Conservation (phyloP, 2,888 invertebrate genomes). For the Hemicrepidius hirtus region DNA sequence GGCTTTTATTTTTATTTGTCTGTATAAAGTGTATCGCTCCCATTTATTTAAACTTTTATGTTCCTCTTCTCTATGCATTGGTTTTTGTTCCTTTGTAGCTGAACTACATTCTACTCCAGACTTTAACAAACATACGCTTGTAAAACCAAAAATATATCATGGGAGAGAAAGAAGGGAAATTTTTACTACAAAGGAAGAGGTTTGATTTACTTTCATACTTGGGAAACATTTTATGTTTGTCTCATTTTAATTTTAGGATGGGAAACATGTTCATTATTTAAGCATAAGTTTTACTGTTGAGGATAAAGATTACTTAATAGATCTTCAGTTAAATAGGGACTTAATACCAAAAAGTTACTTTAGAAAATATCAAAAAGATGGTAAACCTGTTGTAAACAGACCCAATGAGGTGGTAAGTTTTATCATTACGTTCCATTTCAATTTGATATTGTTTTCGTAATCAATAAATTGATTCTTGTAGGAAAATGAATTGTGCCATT, state of each 20-base stretch:
- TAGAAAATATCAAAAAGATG: slow-evolving; percentile 76
- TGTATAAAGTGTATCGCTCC: too few relatives aligned
- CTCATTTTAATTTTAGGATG: slow-evolving; percentile 71
- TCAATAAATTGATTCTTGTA: slow-evolving; percentile 61
- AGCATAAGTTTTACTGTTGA: slow-evolving; percentile 81
- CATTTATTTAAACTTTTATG: too few relatives aligned
- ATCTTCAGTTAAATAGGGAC: slow-evolving; percentile 83
- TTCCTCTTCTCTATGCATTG: too few relatives aligned
- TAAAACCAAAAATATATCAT: slow-evolving; percentile 83
- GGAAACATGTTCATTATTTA: slow-evolving; percentile 74
- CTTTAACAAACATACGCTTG: slow-evolving; percentile 79
- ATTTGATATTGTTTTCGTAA: not conserved
- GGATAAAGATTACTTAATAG: slow-evolving; percentile 80
- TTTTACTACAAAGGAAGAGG: slow-evolving; percentile 81
- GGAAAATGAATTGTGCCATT: slow-evolving; percentile 86
- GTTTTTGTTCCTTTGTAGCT: slow-evolving; percentile 67
- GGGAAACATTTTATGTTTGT: not conserved
- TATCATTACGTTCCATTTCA: not conserved
- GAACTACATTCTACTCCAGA: slow-evolving; percentile 75
- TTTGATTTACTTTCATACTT: slow-evolving; percentile 63
- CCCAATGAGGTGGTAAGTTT: slow-evolving; percentile 75
- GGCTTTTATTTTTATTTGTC: too few relatives aligned
- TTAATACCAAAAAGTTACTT: slow-evolving; percentile 82
- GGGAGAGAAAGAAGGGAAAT: slow-evolving; percentile 84
- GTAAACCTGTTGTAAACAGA: slow-evolving; percentile 73